Base-by-base conservation (phyloP, 1,140 invertebrate genomes). In the Ceratosolen fusciceps region DNA sequence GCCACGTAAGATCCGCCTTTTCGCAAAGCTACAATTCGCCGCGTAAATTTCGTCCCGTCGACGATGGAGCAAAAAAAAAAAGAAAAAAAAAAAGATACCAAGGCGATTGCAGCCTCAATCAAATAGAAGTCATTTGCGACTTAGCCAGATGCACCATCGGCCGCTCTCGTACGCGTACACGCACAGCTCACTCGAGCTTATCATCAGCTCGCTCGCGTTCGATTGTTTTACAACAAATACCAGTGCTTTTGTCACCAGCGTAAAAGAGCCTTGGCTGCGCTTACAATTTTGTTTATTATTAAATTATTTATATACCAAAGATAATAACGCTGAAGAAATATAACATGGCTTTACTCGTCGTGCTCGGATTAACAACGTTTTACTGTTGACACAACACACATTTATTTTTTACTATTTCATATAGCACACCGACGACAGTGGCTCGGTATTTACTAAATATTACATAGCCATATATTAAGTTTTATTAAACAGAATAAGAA, bases 401-500 rank as follows among this genome's bases (percentile, higher is more conserved):
- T 62, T 62, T 52, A 52, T 34, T 62, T 58, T 34, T 2, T 34
- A 34, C 60, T 34, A 62, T 62, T 34, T 62, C 34, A 16, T 62
- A 16, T 34, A 12, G 9, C 60, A 62, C 14, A 62, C 14, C 19
- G 16, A 7, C 34, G 3, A 34, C 8, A 62, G 16, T 34, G 60
- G 34, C 14, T 34, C 24, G 34, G 19, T 62, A 62, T 34, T 34
- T 62, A 34, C 60, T 34, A 34, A 29, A 62, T 34, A 62, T 34
- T 56, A 56, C 54, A 52, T 16, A 56, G 54, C 24, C 12, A 56
- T 26, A 24, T 56, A 26, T 3, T 56, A 56, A 56, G 54, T 56
- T 56, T 56, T 26, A 56, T 2, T 56, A 52, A 52, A 52, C 54
- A 56, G 54, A 56, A 56, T 56, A 56, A 56, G n/a, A 56, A 56